A percentile compares a stretch with the other conserved stretches of the same genome.
These are phyloP conservation scores for Phrynosoma blainvillii DNA, from an alignment of 2,113 vertebrate species.

Conservation along the genomic window DNA sequence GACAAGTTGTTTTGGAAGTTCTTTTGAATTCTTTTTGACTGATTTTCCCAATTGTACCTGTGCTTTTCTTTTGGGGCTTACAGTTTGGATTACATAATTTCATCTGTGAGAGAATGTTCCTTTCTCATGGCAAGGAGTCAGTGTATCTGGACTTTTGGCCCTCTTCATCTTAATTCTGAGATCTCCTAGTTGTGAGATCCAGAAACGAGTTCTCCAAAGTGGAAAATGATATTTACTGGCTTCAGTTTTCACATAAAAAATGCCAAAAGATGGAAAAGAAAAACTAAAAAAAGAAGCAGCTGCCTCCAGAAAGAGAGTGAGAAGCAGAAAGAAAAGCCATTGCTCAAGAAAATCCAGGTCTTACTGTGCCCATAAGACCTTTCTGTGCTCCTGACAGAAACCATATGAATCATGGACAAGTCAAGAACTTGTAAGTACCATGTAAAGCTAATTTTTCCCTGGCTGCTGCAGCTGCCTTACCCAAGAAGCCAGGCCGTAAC, in stretches of 20 bases:
- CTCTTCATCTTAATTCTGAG: neutral
- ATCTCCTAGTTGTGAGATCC: neutral
- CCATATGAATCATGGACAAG: conserved; percentile 10
- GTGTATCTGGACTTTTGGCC: neutral
- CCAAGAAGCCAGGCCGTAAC: neutral
- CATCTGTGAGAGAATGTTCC: no score
- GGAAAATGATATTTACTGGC: neutral
- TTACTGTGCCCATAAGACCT: conserved; percentile 24
- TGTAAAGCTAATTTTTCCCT: neutral
- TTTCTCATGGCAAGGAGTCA: neutral
- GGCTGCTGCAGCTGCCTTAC: neutral
- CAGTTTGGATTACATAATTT: neutral
- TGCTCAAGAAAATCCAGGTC: neutral
- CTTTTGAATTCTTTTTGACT: neutral
- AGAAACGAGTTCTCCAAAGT: neutral
- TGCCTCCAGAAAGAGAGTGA: neutral
- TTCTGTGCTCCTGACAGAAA: conserved; percentile 1
- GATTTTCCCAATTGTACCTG: neutral
- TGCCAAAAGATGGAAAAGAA: neutral
- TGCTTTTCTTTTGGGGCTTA: neutral
- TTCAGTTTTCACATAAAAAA: neutral
- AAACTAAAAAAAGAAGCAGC: neutral
- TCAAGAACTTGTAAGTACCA: conserved; percentile 1
- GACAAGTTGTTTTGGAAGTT: neutral
- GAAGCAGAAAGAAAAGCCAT: neutral